These are phyloP conservation scores for Carapus acus DNA, from an alignment of 2,797 vertebrate genomes.

Conservation along the genomic window DNA sequence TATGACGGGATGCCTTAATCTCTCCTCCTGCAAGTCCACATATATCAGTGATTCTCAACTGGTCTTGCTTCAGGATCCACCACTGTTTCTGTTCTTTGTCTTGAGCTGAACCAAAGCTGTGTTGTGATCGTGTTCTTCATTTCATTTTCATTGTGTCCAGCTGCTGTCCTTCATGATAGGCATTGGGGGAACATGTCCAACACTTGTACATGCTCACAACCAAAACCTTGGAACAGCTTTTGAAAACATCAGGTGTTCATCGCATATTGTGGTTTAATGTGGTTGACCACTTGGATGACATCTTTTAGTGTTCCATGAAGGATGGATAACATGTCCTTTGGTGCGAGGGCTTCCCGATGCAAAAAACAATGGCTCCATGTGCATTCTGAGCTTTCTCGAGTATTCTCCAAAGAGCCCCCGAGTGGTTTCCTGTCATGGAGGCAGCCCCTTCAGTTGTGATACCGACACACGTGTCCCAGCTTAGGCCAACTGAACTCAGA, in stretches of 20 bases:
- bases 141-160: no score
- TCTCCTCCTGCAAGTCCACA: no score
- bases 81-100: no score
- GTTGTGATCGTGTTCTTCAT: no score
- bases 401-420: conserved; percentile 1
- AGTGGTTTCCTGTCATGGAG: conserved; percentile 3
- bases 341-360: conserved; percentile 2
- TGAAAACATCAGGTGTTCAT: not conserved
- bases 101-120: no score
- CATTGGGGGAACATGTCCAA: not conserved
- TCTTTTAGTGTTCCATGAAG: conserved; percentile 6
- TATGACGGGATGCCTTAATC: no score
- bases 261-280: conserved; percentile 1
- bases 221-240: conserved; percentile 4
- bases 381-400: not conserved
- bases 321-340: conserved; percentile 22
- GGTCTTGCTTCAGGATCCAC: no score
- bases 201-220: conserved; percentile 4
- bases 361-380: conserved; percentile 8
- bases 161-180: no score
- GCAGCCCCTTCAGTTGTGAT: not conserved
- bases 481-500: conserved; percentile 2
- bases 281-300: conserved; percentile 1
- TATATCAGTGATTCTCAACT: no score
- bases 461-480: conserved; percentile 1